Evolutionary conservation across 2,113 vertebrate genomes (phyloP).

Genomic region (Epinephelus moara): DNA sequence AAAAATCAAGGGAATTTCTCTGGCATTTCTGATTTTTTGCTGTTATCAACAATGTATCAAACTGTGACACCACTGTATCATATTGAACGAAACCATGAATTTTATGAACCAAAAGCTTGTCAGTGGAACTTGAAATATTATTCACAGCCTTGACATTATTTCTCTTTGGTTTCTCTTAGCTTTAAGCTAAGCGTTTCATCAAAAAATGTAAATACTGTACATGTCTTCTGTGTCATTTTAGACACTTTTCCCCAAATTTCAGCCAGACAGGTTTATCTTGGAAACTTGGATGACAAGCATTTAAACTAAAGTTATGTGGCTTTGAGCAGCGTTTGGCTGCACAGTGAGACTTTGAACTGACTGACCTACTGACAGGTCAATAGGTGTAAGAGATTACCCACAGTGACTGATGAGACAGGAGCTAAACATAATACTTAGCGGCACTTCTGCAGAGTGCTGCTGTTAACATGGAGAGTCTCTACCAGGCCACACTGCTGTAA

Average conservation of each 20-base stretch:
- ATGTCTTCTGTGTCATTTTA: not conserved
- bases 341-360: constrained; percentile 8
- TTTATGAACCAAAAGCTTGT: too few species aligned
- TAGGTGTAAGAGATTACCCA: not conserved
- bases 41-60: too few species aligned
- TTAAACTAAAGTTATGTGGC: not conserved
- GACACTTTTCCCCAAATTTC: not conserved
- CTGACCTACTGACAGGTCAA: not conserved
- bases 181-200: not conserved
- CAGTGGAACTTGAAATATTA: not conserved
- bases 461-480: not conserved
- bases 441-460: not conserved
- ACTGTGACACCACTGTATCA: too few species aligned
- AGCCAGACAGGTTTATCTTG: not conserved
- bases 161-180: not conserved
- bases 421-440: not conserved
- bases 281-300: not conserved
- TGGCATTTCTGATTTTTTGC: too few species aligned
- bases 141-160: not conserved
- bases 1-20: too few species aligned
- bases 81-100: too few species aligned
- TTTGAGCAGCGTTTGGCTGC: too few species aligned
- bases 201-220: not conserved
- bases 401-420: not conserved
- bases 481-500: not conserved